A percentile compares a stretch with the other conserved stretches of the same genome.
Conservation (phyloP, 2,797 vertebrate species). For the Glyptemys insculpta region DNA sequence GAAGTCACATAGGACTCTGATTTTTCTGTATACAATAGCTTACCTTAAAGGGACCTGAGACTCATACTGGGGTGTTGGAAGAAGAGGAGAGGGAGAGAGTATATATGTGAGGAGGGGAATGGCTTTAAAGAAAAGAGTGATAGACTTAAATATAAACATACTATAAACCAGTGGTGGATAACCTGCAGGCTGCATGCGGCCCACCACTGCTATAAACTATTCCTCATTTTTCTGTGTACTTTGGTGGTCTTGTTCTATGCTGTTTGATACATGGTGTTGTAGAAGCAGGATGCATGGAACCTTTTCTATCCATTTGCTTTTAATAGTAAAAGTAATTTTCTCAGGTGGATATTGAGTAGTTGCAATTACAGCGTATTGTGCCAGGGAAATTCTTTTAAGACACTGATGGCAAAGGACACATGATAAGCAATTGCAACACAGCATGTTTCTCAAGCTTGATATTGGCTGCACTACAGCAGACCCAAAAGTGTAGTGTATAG, state of each 20-base stretch:
- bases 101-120: neutral
- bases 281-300: neutral
- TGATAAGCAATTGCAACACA: conserved; percentile 59
- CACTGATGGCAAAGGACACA: conserved; percentile 46
- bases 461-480: conserved; percentile 25
- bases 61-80: neutral
- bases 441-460: conserved; percentile 36
- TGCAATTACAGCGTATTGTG: conserved; percentile 66
- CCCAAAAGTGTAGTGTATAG: neutral
- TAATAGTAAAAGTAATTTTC: conserved; percentile 69
- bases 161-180: neutral
- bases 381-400: conserved; percentile 48
- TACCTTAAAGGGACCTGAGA: conserved; percentile 11
- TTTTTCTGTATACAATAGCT: neutral
- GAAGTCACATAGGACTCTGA: conserved; percentile 31
- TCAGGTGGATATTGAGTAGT: conserved; percentile 57
- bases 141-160: conserved; percentile 27
- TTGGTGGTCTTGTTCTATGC: neutral
- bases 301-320: conserved; percentile 35
- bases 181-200: no score
- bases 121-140: neutral
- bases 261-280: neutral
- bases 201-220: neutral
- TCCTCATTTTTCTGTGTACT: conserved; percentile 23
- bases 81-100: neutral